These are phyloP conservation scores for Rotaria macrura DNA, from an alignment of 2,888 invertebrate species.

Conservation along the genomic window DNA sequence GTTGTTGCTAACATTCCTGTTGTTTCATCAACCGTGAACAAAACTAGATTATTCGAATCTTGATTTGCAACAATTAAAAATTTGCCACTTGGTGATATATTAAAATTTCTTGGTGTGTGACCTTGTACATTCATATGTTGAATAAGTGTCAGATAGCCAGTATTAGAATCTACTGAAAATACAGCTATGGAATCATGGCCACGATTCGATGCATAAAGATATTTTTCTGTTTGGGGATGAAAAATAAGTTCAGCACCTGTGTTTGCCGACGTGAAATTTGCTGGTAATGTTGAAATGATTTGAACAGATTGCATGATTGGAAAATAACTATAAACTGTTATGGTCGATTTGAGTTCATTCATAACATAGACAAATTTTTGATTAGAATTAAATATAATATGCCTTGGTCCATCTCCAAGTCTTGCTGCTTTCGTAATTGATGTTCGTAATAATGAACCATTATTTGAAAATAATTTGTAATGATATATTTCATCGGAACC, in stretches of 20 bases:
- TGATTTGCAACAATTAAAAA: conserved; percentile 6
- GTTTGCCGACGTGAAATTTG: not conserved
- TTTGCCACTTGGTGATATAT: not conserved
- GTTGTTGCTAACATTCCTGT: not conserved
- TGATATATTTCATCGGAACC: not conserved
- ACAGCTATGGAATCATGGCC: conserved; percentile 1
- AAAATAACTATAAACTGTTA: not conserved
- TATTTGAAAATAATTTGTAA: not conserved
- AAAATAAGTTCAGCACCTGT: not conserved
- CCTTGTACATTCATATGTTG: not conserved
- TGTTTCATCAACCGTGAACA: not conserved
- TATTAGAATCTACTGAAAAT: not conserved
- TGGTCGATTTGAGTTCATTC: not conserved
- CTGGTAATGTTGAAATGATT: not conserved
- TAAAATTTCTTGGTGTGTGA: conserved; percentile 16
- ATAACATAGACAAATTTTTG: not conserved
- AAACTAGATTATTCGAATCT: conserved; percentile 17
- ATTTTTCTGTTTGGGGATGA: not conserved
- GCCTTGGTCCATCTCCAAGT: conserved; percentile 2
- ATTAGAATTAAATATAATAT: not conserved
- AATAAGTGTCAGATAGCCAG: not conserved
- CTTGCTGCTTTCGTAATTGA: not conserved
- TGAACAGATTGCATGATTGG: not conserved
- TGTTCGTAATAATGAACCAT: not conserved
- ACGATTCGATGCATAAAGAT: conserved; percentile 4